Conservation (phyloP, 1,140 invertebrate species). For the Drosophila sechellia region DNA sequence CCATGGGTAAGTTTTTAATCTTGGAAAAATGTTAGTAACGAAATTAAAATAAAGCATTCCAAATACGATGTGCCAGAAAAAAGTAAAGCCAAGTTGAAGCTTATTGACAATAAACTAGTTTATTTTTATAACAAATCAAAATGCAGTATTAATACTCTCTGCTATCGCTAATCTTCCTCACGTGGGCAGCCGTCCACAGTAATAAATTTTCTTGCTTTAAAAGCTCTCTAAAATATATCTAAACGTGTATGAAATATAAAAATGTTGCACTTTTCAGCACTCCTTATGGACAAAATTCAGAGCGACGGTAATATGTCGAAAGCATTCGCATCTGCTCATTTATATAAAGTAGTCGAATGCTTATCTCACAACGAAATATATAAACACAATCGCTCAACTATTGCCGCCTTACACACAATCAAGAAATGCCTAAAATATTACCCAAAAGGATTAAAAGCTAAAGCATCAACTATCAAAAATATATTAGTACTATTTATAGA, state of each 20-base stretch:
- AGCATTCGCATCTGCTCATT: slow-evolving; percentile 30
- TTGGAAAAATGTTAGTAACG: not conserved
- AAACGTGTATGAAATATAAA: not conserved
- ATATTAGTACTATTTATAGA: slow-evolving; percentile 37
- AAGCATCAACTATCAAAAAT: slow-evolving; percentile 9
- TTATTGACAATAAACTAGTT: too few relatives aligned
- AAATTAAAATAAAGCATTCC: not conserved
- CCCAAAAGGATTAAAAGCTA: slow-evolving; percentile 42
- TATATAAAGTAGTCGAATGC: slow-evolving; percentile 37
- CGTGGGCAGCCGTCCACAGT: too few relatives aligned
- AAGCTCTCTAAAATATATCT: too few relatives aligned
- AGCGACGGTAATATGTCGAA: slow-evolving; percentile 25
- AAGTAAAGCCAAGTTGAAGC: too few relatives aligned
- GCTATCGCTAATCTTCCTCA: too few relatives aligned
- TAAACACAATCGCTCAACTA: not conserved
- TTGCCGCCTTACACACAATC: slow-evolving; percentile 31
- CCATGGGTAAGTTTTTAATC: slow-evolving; percentile 41
- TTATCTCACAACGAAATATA: slow-evolving; percentile 6
- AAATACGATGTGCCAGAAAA: too few relatives aligned
- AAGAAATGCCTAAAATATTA: slow-evolving; percentile 49
- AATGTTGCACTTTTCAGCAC: slow-evolving; percentile 29
- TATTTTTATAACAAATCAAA: too few relatives aligned
- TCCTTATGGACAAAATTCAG: slow-evolving; percentile 34
- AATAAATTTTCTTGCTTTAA: too few relatives aligned
- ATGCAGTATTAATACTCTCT: too few relatives aligned